Evolutionary conservation across 2,797 vertebrate species (phyloP), one percentile per base, ranked within the genome.

Genomic region (Lindbergichthys nudifrons): DNA sequence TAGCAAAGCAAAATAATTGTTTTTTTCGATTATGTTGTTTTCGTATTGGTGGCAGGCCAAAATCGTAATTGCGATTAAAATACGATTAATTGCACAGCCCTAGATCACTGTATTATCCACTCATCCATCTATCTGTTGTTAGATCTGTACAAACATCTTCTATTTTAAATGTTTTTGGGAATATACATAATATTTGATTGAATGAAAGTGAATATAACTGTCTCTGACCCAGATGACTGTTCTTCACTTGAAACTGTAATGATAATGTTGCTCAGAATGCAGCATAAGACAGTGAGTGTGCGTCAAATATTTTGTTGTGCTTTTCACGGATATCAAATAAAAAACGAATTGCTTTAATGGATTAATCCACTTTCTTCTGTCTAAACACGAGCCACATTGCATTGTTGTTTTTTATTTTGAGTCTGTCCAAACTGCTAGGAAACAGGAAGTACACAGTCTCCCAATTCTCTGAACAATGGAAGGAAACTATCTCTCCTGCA

Each of bases 401-500:
- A 58, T 42, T 50, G 23, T 8, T 3, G 2, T 13, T 79, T 67
- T 18, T 53, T 64, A 53, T 21, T 32, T 26, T 43, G 5, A 23
- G 47, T 75, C 32, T 26, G 43, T 73, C 65, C 64, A 50, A 66
- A 39, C 54, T 70, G 23, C 45, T 32, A 69, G 43, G 4, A 78
- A 70, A 60, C 90, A 84, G 89, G 90, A 91, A 88, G 87, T 56
- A 71, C 8, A 42, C 14, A 61, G 68, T 69, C 74, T 72, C 72
- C 54, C 78, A 54, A 45, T 67, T 61, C 82, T 67, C 71, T 46
- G 63, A 80, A 93, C 93, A 94, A 93, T 91, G 58, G 83, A 63
- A 88, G 91, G 92, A 94, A 94, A 88, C 82, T 10, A 59, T 83
- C 71, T 80, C 10, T 59, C 10, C 1, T 41, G 32, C n/a, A 30